Percentiles rank a stretch among this genome's conserved stretches.
phyloP scores from a whole-genome alignment of 2,888 invertebrate species.

The Therioaphis trifolii region DNA sequence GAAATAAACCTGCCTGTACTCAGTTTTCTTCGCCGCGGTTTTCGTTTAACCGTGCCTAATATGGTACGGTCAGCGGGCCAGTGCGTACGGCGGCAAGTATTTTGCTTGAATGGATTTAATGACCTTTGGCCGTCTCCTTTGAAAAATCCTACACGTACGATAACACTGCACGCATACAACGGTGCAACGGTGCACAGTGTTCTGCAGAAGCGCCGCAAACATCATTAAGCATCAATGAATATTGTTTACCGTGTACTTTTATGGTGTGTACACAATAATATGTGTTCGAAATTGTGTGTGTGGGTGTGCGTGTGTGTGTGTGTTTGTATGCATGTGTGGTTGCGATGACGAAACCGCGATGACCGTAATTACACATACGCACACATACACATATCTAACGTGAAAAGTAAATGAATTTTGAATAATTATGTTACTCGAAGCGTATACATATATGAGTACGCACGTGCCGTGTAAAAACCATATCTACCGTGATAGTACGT shows the following conservation, averaged over 20 bases:
- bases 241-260: not conserved
- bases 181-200: too few species aligned
- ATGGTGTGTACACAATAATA: not conserved
- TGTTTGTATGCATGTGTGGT: not conserved
- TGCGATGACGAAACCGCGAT: not conserved
- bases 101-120: too few species aligned
- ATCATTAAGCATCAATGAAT: not conserved
- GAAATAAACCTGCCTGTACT: too few species aligned
- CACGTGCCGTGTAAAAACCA: not conserved
- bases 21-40: too few species aligned
- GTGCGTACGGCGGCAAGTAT: too few species aligned
- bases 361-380: not conserved
- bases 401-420: not conserved
- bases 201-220: not conserved
- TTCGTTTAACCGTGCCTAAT: too few species aligned
- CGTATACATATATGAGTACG: not conserved
- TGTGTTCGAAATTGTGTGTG: not conserved
- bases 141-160: too few species aligned
- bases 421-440: not conserved
- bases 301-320: not conserved
- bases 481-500: too few species aligned
- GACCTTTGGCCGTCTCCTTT: too few species aligned
- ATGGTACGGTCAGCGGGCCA: not conserved
- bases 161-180: not conserved
- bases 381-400: too few species aligned